phyloP scores from a whole-genome alignment of 2,797 vertebrate species.

The Pelodytes ibericus region DNA sequence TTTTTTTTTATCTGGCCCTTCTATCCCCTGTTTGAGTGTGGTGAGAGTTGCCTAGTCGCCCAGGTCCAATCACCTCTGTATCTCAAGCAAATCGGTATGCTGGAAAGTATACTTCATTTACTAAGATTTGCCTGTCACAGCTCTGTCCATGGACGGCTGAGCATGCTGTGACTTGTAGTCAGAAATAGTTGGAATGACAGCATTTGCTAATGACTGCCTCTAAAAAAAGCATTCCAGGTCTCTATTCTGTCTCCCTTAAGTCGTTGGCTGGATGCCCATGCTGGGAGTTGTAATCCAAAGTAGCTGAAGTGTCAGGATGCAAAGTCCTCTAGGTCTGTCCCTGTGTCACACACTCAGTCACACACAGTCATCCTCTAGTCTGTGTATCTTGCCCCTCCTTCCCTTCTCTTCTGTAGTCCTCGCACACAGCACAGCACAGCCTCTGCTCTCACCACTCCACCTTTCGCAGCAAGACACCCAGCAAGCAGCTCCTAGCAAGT shows the following conservation, averaged over 20 bases:
- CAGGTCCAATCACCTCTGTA: too few species aligned
- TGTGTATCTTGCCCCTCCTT: slow-evolving; percentile 61
- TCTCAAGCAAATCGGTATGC: too few species aligned
- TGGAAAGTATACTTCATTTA: too few species aligned
- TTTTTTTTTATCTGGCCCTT: too few species aligned
- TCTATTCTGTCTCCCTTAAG: neutral
- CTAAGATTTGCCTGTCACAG: too few species aligned
- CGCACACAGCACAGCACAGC: slow-evolving; percentile 61
- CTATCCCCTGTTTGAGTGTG: too few species aligned
- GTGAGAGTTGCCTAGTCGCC: too few species aligned
- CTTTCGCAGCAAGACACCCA: slow-evolving; percentile 57
- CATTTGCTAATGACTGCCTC: too few species aligned
- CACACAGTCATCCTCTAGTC: slow-evolving; percentile 56
- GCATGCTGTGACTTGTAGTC: too few species aligned
- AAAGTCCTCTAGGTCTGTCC: neutral
- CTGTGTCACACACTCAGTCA: slow-evolving; percentile 29
- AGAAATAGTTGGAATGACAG: too few species aligned
- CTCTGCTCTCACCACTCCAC: slow-evolving; percentile 58
- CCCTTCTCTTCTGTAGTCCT: slow-evolving; percentile 56
- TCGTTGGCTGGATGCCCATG: neutral
- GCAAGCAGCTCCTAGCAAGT: slow-evolving; percentile 46
- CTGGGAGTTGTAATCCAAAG: neutral
- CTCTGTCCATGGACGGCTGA: too few species aligned
- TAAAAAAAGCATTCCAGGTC: too few species aligned
- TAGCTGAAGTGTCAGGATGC: neutral